phyloP scores from a whole-genome alignment of 2,797 vertebrate genomes.

The Gallinago nigripennis region DNA sequence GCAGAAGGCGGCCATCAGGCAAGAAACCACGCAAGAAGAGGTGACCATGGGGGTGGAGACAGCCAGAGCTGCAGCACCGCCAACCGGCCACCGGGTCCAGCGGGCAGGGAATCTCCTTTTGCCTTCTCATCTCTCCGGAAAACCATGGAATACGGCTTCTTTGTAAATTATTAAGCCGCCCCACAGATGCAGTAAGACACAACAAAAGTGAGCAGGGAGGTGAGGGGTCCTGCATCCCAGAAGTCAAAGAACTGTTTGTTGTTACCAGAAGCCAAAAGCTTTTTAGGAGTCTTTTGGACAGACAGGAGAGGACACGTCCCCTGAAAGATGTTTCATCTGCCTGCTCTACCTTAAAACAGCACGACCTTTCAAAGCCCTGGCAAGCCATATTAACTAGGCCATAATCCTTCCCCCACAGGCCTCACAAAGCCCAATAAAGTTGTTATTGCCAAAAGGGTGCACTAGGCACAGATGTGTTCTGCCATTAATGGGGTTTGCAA shows the following conservation, averaged over 20 bases:
- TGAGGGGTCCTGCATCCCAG: neutral
- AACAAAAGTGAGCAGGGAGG: neutral
- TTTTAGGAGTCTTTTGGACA: neutral
- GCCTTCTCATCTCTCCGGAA: neutral
- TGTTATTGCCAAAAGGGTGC: neutral
- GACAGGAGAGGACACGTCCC: neutral
- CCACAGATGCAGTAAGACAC: neutral
- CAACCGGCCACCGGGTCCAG: neutral
- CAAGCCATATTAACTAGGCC: neutral
- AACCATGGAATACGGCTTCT: neutral
- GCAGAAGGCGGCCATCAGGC: neutral
- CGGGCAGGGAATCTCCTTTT: neutral
- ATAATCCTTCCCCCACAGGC: neutral
- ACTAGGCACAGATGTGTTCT: neutral
- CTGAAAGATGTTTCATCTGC: neutral
- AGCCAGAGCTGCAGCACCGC: neutral
- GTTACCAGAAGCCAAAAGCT: neutral
- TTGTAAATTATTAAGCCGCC: neutral
- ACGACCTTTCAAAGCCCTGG: neutral
- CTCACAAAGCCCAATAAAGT: constrained; percentile 13
- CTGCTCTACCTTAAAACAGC: neutral
- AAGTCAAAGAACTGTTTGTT: neutral
- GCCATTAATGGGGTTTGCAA: constrained; percentile 13
- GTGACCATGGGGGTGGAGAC: neutral
- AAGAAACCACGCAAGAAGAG: neutral